A percentile compares a stretch with the other conserved stretches of the same genome.
Conservation (phyloP, 2,888 invertebrate species). For the Pachydiplax longipennis region DNA sequence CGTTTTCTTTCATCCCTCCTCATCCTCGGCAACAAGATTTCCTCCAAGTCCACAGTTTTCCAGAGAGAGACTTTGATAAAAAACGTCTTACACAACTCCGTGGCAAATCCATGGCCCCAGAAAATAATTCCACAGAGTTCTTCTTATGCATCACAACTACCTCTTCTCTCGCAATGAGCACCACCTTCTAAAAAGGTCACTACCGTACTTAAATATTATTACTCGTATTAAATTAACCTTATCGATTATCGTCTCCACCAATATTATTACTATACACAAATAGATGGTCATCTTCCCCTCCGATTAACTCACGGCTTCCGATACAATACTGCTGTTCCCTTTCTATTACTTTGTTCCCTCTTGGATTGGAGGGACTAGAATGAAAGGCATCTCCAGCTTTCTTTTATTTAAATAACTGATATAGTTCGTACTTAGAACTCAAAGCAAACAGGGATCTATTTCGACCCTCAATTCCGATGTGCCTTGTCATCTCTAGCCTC, state of each 20-base stretch:
- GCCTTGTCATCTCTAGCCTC: background rate
- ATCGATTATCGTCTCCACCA: slow-evolving; percentile 8
- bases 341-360: background rate
- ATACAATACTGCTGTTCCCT: background rate
- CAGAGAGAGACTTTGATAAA: background rate
- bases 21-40: background rate
- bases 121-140: background rate
- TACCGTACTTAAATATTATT: slow-evolving; percentile 28
- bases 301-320: background rate
- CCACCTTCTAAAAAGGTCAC: slow-evolving; percentile 18
- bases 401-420: too few species aligned
- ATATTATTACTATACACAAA: slow-evolving; percentile 30
- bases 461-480: background rate
- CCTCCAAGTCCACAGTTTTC: background rate
- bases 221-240: slow-evolving; percentile 26
- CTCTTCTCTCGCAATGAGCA: slow-evolving; percentile 8
- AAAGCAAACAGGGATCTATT: background rate
- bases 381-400: background rate
- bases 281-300: slow-evolving; percentile 33
- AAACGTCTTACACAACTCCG: background rate
- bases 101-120: background rate
- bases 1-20: background rate
- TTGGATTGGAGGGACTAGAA: background rate
- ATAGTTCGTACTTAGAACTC: background rate
- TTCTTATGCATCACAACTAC: background rate